These are phyloP conservation scores for Cercopithecus diana DNA, from an alignment of 2,797 vertebrate genomes.

Conservation along the genomic window DNA sequence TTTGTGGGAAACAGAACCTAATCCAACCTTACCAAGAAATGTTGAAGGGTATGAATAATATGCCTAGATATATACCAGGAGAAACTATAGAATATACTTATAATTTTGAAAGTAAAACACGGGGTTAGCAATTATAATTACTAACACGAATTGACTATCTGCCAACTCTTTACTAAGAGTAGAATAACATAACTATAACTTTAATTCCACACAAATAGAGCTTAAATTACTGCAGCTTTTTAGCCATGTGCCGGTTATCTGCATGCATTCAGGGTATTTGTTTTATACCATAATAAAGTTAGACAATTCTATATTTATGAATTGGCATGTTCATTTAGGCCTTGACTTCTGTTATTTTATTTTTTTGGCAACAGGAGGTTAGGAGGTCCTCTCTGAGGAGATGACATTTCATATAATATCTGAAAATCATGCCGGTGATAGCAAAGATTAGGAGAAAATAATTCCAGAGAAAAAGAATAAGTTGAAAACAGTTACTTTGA, in stretches of 20 bases:
- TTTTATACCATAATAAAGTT: neutral
- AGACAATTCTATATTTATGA: neutral
- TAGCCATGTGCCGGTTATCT: neutral
- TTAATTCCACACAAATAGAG: neutral
- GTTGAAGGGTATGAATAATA: neutral
- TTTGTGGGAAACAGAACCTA: neutral
- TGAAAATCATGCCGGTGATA: neutral
- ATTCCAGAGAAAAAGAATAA: neutral
- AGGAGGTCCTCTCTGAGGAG: neutral
- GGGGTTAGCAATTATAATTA: neutral
- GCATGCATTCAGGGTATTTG: neutral
- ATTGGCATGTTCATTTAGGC: neutral
- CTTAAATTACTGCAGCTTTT: neutral
- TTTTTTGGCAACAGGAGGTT: neutral
- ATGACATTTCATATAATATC: neutral
- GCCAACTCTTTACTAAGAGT: neutral
- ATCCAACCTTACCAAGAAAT: neutral
- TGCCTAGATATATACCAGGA: neutral
- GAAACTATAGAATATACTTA: neutral
- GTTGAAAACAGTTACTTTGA: neutral
- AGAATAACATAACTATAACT: neutral
- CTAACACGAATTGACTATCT: neutral
- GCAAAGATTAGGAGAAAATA: neutral
- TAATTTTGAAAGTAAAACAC: neutral
- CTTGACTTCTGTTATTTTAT: neutral